A percentile compares a stretch with the other conserved stretches of the same genome.
These are phyloP conservation scores for Rattus rattus DNA, from an alignment of 2,113 vertebrate genomes.

Conservation along the genomic window DNA sequence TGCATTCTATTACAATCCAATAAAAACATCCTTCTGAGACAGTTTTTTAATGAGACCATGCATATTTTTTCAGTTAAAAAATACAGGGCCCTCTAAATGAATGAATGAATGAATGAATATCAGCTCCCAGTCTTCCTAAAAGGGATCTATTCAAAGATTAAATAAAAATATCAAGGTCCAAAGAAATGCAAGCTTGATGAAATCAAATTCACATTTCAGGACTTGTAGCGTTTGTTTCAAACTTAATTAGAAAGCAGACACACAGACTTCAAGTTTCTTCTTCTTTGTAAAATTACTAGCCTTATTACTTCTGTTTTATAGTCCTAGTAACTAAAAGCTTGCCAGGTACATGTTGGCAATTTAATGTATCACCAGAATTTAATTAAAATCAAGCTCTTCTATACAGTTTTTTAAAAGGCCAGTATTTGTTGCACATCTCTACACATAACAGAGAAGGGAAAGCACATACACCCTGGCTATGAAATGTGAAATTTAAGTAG, in stretches of 20 bases:
- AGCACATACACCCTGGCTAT: background rate
- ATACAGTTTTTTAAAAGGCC: background rate
- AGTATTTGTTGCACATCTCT: constrained; percentile 3
- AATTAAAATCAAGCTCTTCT: constrained; percentile 54
- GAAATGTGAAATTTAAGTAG: constrained; percentile 41
- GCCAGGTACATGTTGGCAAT: background rate
- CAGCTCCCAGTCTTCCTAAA: background rate
- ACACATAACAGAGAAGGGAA: background rate
- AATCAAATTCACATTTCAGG: constrained; percentile 26
- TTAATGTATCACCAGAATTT: constrained; percentile 13
- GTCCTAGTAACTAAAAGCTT: constrained; percentile 25
- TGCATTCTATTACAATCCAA: background rate
- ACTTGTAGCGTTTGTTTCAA: constrained; percentile 15
- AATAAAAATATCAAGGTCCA: constrained; percentile 13
- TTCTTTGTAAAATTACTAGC: background rate
- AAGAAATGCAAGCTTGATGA: constrained; percentile 4
- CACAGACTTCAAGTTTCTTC: background rate
- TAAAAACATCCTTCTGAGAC: background rate
- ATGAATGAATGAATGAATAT: background rate
- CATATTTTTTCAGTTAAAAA: background rate
- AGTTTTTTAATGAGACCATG: background rate
- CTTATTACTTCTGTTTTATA: constrained; percentile 3
- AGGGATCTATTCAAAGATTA: background rate
- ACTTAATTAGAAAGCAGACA: background rate
- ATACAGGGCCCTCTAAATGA: background rate